Percentiles rank a stretch among this genome's conserved stretches.
These are phyloP conservation scores for Oreochromis grahami DNA, from an alignment of 2,797 vertebrate species.

Conservation along the genomic window DNA sequence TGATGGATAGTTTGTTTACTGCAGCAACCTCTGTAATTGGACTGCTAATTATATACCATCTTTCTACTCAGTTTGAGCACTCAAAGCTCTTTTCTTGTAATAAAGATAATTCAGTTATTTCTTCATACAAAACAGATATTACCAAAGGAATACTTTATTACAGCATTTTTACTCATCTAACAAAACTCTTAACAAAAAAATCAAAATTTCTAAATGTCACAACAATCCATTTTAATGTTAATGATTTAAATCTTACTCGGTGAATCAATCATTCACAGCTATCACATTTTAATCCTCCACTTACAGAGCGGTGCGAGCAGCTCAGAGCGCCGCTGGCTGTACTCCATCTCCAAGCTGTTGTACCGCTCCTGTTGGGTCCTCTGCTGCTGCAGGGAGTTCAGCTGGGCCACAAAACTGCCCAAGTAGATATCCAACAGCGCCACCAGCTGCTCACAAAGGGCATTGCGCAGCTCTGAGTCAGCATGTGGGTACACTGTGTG, in stretches of 20 bases:
- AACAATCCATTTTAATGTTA: fast-evolving
- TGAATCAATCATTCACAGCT: neutral
- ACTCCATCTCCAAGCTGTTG: conserved; percentile 86
- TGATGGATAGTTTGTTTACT: neutral
- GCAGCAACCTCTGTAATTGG: fast-evolving
- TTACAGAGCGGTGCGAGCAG: conserved; percentile 86
- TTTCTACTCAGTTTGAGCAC: neutral
- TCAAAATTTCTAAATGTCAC: fast-evolving
- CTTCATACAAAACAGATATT: neutral
- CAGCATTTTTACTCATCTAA: neutral
- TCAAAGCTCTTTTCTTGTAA: neutral
- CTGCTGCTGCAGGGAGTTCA: conserved; percentile 82
- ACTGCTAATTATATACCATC: neutral
- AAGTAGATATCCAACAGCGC: conserved; percentile 86
- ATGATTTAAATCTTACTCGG: fast-evolving
- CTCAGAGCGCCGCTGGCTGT: conserved; percentile 84
- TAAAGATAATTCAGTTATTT: no score
- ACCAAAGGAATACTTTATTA: neutral
- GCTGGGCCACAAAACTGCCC: conserved; percentile 86
- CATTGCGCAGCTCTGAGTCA: conserved; percentile 82
- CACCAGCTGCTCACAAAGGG: conserved; percentile 88
- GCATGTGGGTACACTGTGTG: conserved; percentile 86
- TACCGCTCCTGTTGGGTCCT: conserved; percentile 82
- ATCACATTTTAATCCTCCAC: conserved; percentile 39
- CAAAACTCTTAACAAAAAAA: neutral